Percentiles rank a stretch among this genome's conserved stretches.
Conservation (phyloP, 2,888 invertebrate species). For the Melitaea athalia region DNA sequence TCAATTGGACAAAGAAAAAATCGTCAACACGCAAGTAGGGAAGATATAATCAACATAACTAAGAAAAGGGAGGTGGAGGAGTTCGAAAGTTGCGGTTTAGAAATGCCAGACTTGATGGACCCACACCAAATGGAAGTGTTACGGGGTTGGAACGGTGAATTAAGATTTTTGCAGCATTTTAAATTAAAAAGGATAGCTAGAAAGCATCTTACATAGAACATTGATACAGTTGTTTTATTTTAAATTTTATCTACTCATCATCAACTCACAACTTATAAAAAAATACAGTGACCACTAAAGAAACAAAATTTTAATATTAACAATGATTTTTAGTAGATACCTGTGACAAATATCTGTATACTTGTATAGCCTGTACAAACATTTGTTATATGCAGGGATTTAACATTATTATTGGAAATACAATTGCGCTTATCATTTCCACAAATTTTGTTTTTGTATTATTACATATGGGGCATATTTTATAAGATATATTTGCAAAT, state of each 20-base stretch:
- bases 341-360: no score
- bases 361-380: no score
- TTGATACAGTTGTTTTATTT: neutral
- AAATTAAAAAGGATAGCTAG: slow-evolving; percentile 83
- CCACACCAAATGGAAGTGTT: slow-evolving; percentile 82
- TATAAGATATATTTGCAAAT: no score
- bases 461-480: no score
- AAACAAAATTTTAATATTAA: no score
- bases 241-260: neutral
- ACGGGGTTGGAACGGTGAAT: slow-evolving; percentile 86
- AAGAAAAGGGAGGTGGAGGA: slow-evolving; percentile 88
- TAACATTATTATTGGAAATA: no score
- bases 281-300: no score
- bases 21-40: slow-evolving; percentile 90
- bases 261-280: no score
- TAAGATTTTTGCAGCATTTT: slow-evolving; percentile 85
- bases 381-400: no score
- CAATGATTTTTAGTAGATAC: no score
- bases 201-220: slow-evolving; percentile 48
- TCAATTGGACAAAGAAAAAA: slow-evolving; percentile 88
- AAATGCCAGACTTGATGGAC: slow-evolving; percentile 88
- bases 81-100: slow-evolving; percentile 89
- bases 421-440: no score
- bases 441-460: no score
- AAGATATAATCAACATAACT: slow-evolving; percentile 89